A percentile compares a stretch with the other conserved stretches of the same genome.
Conservation (phyloP, 2,113 vertebrate genomes). For the Elaphurus davidianus region DNA sequence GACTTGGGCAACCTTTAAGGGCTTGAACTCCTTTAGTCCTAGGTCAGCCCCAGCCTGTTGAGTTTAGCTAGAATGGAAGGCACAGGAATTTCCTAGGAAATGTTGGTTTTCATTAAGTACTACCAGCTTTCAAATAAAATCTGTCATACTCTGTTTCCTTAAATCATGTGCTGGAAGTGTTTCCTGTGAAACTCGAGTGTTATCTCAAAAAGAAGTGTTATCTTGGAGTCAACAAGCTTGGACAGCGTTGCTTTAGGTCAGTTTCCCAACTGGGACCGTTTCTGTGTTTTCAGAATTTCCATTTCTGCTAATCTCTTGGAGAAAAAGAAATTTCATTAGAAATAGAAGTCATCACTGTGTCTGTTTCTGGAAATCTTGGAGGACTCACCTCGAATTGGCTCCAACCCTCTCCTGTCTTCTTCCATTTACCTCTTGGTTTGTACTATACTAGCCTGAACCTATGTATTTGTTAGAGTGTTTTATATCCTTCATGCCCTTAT, state of each 20-base stretch:
- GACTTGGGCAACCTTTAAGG: neutral
- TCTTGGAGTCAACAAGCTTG: neutral
- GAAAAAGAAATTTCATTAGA: neutral
- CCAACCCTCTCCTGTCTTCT: neutral
- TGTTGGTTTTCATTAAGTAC: neutral
- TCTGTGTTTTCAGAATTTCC: constrained; percentile 1
- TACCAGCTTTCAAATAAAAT: neutral
- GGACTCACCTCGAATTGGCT: accelerated
- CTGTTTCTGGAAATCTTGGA: neutral
- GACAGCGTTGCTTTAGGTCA: neutral
- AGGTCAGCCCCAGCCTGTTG: neutral
- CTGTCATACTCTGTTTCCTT: neutral
- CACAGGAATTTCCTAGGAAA: neutral
- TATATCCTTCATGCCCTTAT: neutral
- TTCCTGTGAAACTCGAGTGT: neutral
- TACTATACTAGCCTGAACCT: neutral
- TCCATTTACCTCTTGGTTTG: neutral
- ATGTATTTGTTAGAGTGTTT: neutral
- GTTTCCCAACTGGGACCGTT: neutral
- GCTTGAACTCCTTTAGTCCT: neutral
- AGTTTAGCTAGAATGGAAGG: neutral
- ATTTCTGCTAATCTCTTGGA: neutral
- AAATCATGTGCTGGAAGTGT: neutral
- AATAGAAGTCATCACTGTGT: neutral
- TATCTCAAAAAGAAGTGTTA: neutral